A percentile compares a stretch with the other conserved stretches of the same genome.
phyloP scores from a whole-genome alignment of 30 jellyfish, hydroid and myxozoan species.

The Catostylus mosaicus region DNA sequence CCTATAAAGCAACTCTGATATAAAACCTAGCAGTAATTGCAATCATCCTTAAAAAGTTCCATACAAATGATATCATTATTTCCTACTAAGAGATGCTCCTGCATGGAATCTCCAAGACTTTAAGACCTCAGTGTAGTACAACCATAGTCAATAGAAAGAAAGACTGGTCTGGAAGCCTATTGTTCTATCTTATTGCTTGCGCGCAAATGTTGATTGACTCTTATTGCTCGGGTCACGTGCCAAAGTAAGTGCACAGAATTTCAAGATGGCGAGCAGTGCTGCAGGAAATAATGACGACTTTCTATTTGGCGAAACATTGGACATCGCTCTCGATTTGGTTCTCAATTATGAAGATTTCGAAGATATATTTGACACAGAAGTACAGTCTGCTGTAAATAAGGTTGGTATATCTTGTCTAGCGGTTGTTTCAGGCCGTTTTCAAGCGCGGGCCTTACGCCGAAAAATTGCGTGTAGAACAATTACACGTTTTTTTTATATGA shows the following conservation, averaged over 20 bases:
- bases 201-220: slow-evolving; percentile 37
- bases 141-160: no score
- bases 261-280: slow-evolving; percentile 15
- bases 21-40: no score
- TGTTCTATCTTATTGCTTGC: slow-evolving; percentile 23
- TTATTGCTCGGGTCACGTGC: slow-evolving; percentile 1
- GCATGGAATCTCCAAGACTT: no score
- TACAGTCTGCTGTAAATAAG: slow-evolving; percentile 32
- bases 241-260: slow-evolving; percentile 31
- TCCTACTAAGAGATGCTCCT: no score
- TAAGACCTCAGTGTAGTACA: no score
- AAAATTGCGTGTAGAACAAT: no score
- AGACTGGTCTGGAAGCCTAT: no score
- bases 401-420: slow-evolving; percentile 5
- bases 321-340: neutral
- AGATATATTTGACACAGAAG: slow-evolving; percentile 31
- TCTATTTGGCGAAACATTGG: slow-evolving; percentile 30
- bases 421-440: neutral
- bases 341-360: slow-evolving; percentile 26
- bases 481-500: no score
- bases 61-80: no score
- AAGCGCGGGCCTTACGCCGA: neutral
- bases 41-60: no score
- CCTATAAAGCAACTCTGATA: no score
- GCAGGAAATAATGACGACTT: slow-evolving; percentile 8